Evolutionary conservation across 2,113 vertebrate species (phyloP).

Genomic region (Murina feae): DNA sequence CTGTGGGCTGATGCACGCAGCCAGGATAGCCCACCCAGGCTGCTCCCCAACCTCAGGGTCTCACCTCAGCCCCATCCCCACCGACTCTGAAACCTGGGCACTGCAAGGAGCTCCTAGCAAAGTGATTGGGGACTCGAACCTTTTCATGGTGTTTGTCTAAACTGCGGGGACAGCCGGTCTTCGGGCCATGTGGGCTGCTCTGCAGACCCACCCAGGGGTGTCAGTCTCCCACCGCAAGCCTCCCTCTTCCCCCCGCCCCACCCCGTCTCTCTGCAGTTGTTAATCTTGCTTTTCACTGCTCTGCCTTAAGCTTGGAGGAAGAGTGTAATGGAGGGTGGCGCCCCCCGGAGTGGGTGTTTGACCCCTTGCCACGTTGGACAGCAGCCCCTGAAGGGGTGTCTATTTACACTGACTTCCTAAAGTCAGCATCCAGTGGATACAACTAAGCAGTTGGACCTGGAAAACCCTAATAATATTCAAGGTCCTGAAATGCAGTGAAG

Average conservation of each 20-base stretch:
- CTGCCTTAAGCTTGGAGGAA: background rate
- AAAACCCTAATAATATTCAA: background rate
- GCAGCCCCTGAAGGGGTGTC: background rate
- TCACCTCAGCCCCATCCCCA: background rate
- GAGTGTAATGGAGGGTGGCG: background rate
- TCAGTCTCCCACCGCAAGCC: background rate
- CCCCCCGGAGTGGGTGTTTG: background rate
- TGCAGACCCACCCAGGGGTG: background rate
- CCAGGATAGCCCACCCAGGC: background rate
- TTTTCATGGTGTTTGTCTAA: background rate
- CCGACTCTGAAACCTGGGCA: background rate
- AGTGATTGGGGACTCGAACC: background rate
- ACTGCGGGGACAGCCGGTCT: background rate
- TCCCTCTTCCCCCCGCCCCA: too few species aligned
- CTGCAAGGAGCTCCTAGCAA: background rate
- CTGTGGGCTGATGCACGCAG: too few species aligned
- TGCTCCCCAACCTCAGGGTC: background rate
- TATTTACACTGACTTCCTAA: background rate
- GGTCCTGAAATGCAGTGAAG: background rate
- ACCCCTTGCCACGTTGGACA: too few species aligned
- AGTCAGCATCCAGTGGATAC: background rate
- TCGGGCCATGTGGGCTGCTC: background rate
- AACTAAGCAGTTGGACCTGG: background rate
- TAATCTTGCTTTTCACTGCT: background rate
- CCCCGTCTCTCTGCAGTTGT: background rate